phyloP scores from a whole-genome alignment of 1,140 invertebrate genomes.

The Dendrolimus kikuchii region DNA sequence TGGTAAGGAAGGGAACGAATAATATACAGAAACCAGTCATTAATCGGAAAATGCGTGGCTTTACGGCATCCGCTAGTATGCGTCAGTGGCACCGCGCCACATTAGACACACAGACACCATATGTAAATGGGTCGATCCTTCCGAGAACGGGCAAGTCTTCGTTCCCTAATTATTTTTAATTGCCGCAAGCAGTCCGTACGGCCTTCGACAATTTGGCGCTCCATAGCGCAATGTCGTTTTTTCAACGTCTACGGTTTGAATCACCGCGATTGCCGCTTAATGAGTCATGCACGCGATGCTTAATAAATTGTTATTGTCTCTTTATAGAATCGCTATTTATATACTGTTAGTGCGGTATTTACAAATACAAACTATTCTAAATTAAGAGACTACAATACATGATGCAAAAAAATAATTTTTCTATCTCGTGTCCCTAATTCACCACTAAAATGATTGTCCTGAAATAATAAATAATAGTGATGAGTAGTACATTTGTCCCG shows the following conservation, averaged over 20 bases:
- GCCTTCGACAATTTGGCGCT: constrained; percentile 56
- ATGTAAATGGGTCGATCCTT: constrained; percentile 63
- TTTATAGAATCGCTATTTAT: constrained; percentile 2
- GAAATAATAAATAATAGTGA: too few species aligned
- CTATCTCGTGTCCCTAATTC: too few species aligned
- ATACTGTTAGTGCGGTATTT: not conserved
- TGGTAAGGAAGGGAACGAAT: too few species aligned
- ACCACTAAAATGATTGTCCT: too few species aligned
- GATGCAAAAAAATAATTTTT: too few species aligned
- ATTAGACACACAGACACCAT: constrained; percentile 39
- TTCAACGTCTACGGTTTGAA: constrained; percentile 56
- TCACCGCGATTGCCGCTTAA: constrained; percentile 37
- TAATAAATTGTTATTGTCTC: too few species aligned
- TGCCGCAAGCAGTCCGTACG: constrained; percentile 51
- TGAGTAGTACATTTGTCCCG: too few species aligned
- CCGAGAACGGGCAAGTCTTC: constrained; percentile 55
- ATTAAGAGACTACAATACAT: too few species aligned
- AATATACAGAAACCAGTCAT: too few species aligned
- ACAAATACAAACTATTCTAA: too few species aligned
- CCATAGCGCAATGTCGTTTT: constrained; percentile 34
- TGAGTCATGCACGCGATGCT: constrained; percentile 39
- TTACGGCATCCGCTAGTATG: too few species aligned
- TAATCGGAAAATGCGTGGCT: too few species aligned
- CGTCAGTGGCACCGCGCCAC: constrained; percentile 1
- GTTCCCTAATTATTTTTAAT: constrained; percentile 69